phyloP scores from a whole-genome alignment of 2,888 invertebrate genomes.

The Lasioglossum pauxillum region DNA sequence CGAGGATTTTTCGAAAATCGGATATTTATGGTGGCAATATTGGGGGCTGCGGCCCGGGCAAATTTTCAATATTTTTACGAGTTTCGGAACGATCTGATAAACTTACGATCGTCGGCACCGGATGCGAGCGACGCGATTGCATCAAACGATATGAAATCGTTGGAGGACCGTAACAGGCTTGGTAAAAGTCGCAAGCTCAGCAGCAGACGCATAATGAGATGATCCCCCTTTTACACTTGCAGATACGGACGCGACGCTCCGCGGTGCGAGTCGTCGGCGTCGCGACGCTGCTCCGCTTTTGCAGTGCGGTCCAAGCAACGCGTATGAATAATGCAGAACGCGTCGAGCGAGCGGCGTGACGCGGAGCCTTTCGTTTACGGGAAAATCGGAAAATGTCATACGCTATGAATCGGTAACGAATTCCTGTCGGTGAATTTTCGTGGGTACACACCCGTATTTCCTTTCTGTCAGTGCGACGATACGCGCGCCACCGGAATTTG shows the following conservation, averaged over 20 bases:
- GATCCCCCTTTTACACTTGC: conserved; percentile 71
- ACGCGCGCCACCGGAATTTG: conserved; percentile 20
- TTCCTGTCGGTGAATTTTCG: conserved; percentile 30
- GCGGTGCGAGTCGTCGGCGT: conserved; percentile 20
- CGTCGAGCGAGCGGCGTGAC: conserved; percentile 50
- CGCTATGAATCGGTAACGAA: conserved; percentile 63
- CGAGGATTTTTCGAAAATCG: background rate
- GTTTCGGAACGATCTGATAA: background rate
- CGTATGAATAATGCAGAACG: conserved; percentile 75
- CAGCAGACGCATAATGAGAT: conserved; percentile 71
- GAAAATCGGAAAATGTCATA: conserved; percentile 60
- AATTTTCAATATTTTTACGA: background rate
- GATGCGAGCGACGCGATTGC: background rate
- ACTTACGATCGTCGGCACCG: background rate
- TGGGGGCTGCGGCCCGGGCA: background rate
- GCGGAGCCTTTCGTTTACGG: conserved; percentile 58
- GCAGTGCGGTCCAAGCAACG: conserved; percentile 54
- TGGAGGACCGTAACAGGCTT: conserved; percentile 26
- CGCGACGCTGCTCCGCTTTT: conserved; percentile 15
- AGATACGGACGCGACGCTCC: conserved; percentile 50
- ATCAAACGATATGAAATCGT: conserved; percentile 28
- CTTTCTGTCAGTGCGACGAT: conserved; percentile 26
- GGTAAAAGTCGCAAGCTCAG: conserved; percentile 32
- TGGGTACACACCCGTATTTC: conserved; percentile 26
- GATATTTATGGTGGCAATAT: background rate